Evolutionary conservation across 2,113 vertebrate genomes (phyloP).

Genomic region (Catharus minimus): DNA sequence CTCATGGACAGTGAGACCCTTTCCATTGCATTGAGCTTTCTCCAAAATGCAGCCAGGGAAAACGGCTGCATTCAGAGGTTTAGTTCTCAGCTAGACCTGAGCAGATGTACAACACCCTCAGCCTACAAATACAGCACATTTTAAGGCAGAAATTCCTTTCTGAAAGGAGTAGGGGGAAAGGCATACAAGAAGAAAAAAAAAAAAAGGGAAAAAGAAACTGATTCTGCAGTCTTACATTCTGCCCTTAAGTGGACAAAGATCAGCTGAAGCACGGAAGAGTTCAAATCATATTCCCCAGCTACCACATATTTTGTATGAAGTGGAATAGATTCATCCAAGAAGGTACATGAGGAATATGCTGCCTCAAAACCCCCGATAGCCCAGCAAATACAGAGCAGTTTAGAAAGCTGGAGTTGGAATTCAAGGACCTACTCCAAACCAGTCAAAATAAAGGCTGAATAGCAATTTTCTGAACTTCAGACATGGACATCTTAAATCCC

Average conservation of each 20-base stretch:
- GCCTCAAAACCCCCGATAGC: neutral
- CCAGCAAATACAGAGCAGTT: neutral
- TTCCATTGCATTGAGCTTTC: neutral
- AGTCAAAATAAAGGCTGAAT: neutral
- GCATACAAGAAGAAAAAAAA: neutral
- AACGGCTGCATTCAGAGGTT: neutral
- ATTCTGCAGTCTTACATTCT: neutral
- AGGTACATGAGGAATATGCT: neutral
- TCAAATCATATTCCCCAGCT: neutral
- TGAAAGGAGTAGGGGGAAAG: accelerated
- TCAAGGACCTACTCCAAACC: neutral
- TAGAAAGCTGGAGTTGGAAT: neutral
- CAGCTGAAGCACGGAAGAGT: neutral
- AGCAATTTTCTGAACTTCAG: neutral
- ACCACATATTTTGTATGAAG: neutral
- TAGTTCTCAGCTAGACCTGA: neutral
- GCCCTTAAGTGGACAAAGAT: neutral
- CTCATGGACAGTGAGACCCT: neutral
- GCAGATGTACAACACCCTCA: neutral
- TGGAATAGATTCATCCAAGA: neutral
- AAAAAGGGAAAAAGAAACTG: neutral
- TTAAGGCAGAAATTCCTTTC: neutral
- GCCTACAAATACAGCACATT: neutral
- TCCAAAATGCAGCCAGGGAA: neutral
- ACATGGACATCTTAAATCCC: neutral